These are phyloP conservation scores for Crypturellus tataupa DNA, from an alignment of 2,797 vertebrate genomes.

Conservation along the genomic window DNA sequence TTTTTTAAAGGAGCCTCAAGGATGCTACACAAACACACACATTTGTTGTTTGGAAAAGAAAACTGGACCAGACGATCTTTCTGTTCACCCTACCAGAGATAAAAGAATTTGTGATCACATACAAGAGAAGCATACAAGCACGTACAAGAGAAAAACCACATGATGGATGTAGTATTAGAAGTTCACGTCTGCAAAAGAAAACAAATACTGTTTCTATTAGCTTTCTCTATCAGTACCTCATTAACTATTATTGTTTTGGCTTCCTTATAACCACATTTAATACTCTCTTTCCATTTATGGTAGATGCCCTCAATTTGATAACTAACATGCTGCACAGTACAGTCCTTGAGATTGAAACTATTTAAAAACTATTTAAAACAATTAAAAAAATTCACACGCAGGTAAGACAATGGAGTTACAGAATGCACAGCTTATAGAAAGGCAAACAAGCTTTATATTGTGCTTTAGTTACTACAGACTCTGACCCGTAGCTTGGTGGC, in stretches of 20 bases:
- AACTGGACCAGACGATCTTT: background rate
- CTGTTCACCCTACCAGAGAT: background rate
- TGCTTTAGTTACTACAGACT: background rate
- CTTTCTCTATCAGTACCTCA: background rate
- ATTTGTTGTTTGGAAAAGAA: background rate
- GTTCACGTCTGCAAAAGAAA: background rate
- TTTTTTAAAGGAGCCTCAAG: background rate
- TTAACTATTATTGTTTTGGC: background rate
- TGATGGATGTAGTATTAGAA: background rate
- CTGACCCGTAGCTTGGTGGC: background rate
- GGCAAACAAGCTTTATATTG: background rate
- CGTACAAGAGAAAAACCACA: background rate
- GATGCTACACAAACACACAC: rapidly evolving
- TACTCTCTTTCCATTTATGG: background rate
- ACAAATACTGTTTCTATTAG: background rate
- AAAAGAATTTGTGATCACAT: background rate
- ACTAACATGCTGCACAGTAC: background rate
- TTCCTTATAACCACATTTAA: background rate
- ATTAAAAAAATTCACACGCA: background rate
- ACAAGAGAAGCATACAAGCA: background rate
- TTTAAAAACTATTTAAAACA: background rate
- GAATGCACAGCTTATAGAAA: background rate
- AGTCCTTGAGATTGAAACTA: background rate
- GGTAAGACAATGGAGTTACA: background rate
- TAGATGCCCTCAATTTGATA: background rate